Base-by-base conservation (phyloP, 2,797 vertebrate genomes). In the Synanceia verrucosa region DNA sequence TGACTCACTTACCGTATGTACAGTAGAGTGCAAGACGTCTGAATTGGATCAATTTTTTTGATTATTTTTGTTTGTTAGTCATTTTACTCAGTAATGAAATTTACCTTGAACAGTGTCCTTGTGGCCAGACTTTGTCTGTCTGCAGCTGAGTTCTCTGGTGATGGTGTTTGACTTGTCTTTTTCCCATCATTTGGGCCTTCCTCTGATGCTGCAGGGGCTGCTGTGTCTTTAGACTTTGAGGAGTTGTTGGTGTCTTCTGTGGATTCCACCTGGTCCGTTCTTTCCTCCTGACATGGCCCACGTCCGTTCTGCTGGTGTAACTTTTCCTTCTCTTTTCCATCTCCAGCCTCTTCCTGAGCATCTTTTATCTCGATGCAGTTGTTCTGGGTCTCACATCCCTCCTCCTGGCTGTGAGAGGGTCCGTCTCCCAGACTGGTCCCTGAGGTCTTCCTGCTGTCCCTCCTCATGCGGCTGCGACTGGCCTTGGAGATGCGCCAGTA, bases 401-500 rank as follows among this genome's bases (percentile, higher is more conserved):
- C 95, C 66, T 96, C 93, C 88, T 94, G 90, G 94, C 85, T n/a
- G 91, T 92, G 85, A 6, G 86, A 91, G 3, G 73, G 82, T n/a
- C 73, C 86, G 44, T 90, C 91, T 41, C 84, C 91, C 90, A 95
- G 16, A 90, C 93, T 91, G 85, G 93, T 80, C 68, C 94, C 4
- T 65, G 95, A 91, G n/a, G 93, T 33, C 81, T 90, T 94, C 64
- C 79, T 86, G 73, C 81, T 90, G 60, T 82, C 73, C 70, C 44
- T 91, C 61, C 73, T 95, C 43, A 98, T 88, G 0, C 97, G 95
- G 88, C 97, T 97, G 85, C 96, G 96, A 73, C 97, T 99, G 66
- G 97, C 97, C 88, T 94, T 95, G 9, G 96, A 99, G 88, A 99
- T 97, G 78, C 96, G 96, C 80, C 97, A 96, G 84, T 99, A 99